phyloP scores from a whole-genome alignment of 92 coral and sea anemone genomes.

The Metridium senile region DNA sequence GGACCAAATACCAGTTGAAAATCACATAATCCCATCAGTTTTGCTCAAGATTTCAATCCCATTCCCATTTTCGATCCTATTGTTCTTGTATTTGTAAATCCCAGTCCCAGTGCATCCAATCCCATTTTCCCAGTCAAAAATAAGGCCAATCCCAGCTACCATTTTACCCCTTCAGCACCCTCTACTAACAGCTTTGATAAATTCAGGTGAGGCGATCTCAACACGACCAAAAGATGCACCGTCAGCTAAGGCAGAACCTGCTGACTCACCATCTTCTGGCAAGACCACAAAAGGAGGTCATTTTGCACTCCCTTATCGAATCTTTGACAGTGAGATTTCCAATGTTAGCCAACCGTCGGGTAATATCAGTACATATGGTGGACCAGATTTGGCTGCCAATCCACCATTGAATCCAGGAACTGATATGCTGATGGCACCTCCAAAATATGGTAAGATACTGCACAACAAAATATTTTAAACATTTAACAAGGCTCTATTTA shows the following conservation, averaged over 20 bases:
- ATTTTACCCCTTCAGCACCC: background rate
- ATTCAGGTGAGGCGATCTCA: background rate
- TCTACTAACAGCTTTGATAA: background rate
- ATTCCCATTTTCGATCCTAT: no score
- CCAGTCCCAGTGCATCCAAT: no score
- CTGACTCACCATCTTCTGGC: background rate
- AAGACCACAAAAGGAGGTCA: background rate
- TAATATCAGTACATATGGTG: background rate
- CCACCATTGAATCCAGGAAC: background rate
- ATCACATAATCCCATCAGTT: no score
- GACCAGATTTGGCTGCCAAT: background rate
- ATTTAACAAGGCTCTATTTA: background rate
- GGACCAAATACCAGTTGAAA: no score
- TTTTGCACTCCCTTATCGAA: background rate
- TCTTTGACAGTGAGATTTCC: background rate
- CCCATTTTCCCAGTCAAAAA: no score
- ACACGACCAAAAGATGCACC: background rate
- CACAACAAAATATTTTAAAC: no score
- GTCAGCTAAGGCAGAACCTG: background rate
- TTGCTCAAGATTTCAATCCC: no score
- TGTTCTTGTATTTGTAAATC: no score
- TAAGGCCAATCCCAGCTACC: background rate
- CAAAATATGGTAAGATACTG: conserved; percentile 12
- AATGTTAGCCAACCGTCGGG: background rate
- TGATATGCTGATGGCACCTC: conserved; percentile 27